phyloP scores from a whole-genome alignment of 2,797 vertebrate species.

The Cetoscarus ocellatus region DNA sequence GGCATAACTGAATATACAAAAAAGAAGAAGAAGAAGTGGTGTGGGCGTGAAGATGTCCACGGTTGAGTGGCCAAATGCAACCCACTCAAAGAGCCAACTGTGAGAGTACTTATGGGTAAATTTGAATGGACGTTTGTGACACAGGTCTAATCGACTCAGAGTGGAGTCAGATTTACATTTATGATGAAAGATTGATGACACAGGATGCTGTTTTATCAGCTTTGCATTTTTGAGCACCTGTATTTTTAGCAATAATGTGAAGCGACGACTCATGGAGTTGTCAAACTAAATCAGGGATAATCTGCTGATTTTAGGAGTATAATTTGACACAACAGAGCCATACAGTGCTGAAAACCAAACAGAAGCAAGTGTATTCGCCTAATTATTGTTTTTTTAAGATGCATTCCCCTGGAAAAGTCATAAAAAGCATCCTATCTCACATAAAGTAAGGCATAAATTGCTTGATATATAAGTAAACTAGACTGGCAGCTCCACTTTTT shows the following conservation, averaged over 20 bases:
- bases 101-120: slow-evolving; percentile 64
- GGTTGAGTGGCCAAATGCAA: slow-evolving; percentile 68
- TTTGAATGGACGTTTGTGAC: slow-evolving; percentile 52
- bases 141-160: slow-evolving; percentile 43
- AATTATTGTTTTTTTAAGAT: too few species aligned
- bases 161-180: slow-evolving; percentile 32
- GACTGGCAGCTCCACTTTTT: too few species aligned
- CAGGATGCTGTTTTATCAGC: slow-evolving; percentile 5
- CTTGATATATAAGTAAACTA: too few species aligned
- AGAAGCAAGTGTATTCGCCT: background rate
- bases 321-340: slow-evolving; percentile 8
- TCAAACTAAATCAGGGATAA: slow-evolving; percentile 2
- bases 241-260: slow-evolving; percentile 23
- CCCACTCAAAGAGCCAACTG: slow-evolving; percentile 68
- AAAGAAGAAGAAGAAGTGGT: slow-evolving; percentile 32
- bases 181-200: slow-evolving; percentile 53
- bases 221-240: slow-evolving; percentile 8
- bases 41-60: slow-evolving; percentile 78
- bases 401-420: too few species aligned
- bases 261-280: slow-evolving; percentile 6
- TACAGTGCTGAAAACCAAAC: background rate
- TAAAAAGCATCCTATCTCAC: too few species aligned
- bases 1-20: slow-evolving; percentile 62
- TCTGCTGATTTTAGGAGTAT: background rate
- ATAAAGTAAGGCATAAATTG: too few species aligned